A percentile compares a stretch with the other conserved stretches of the same genome.
Evolutionary conservation across 2,113 vertebrate genomes (phyloP).

Genomic region (Loxodonta africana): DNA sequence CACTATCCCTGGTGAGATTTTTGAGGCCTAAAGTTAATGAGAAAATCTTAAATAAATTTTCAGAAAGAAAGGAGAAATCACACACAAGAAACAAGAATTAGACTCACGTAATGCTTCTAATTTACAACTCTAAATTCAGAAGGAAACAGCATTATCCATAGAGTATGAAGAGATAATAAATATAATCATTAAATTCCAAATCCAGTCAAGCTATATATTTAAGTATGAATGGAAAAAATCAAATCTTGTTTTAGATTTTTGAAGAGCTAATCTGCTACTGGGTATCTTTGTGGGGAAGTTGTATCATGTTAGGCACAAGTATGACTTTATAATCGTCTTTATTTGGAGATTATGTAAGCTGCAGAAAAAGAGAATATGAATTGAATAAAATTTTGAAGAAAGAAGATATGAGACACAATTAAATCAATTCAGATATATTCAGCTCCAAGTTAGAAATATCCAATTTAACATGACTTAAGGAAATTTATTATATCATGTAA

Average conservation of each 20-base stretch:
- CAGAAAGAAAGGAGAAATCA: conserved; percentile 32
- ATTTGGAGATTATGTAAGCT: background rate
- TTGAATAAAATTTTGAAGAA: conserved; percentile 53
- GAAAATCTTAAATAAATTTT: conserved; percentile 11
- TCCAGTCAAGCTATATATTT: background rate
- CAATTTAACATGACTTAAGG: background rate
- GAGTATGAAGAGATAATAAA: background rate
- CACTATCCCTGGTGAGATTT: background rate
- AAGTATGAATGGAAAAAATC: background rate
- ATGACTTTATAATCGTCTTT: too few species aligned
- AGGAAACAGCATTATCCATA: background rate
- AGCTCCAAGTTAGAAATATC: background rate
- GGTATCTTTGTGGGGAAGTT: background rate
- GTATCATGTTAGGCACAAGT: too few species aligned
- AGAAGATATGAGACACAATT: background rate
- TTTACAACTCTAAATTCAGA: background rate
- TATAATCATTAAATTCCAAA: background rate
- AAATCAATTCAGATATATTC: background rate
- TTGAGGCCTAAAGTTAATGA: background rate
- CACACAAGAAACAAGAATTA: background rate
- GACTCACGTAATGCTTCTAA: background rate
- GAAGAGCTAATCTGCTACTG: background rate
- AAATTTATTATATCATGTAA: background rate
- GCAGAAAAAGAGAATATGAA: conserved; percentile 9
- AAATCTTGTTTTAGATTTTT: background rate